Evolutionary conservation across 2,797 vertebrate species (phyloP), one percentile per base, ranked within the genome.

Genomic region (Artibeus jamaicensis): DNA sequence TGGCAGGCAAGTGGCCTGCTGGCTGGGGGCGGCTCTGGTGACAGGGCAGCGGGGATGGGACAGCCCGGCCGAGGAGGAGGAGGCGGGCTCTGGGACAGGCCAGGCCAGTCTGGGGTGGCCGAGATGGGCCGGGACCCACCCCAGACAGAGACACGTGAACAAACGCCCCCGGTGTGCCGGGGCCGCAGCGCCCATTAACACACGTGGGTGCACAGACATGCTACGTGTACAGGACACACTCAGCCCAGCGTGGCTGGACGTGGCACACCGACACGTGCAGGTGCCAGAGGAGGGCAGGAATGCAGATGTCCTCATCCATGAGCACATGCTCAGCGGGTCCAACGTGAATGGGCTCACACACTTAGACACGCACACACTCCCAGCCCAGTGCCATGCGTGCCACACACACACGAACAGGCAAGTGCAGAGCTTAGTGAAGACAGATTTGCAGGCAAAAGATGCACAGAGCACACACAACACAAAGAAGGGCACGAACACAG

Each of bases 11-110:
- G 88, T 94, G 77, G 96, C 94, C 34, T 9, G 95, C 88, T 95
- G 96, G 97, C 94, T 1, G 77, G 62, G 37, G 37, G 97, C 19
- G 96, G 98, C 96, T 98, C 97, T 95, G 94, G 96, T 98, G 98
- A 98, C 97, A 96, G 96, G 83, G 86, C 93, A 65, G 62, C 9
- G 12, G 79, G 73, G 68, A 81, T 5, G 42, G 83, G 62, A 18
- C 42, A 34, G 88, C 71, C 24, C 68, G 53, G 68, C 89, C 14
- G 0, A 81, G 89, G 82, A 89, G 89, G 82, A 89, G 4, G 70
- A 59, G 57, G 62, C 22, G 14, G 62, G 71, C 55, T 77, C 79
- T 78, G 65, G 78, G 42, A 9, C 57, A 32, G 73, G 34, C 67
- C 34, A 22, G 73, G 32, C 71, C 32, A 48, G 44, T 37, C 65